Conservation (phyloP, 2,888 invertebrate genomes). For the Drosophila setosimentum region DNA sequence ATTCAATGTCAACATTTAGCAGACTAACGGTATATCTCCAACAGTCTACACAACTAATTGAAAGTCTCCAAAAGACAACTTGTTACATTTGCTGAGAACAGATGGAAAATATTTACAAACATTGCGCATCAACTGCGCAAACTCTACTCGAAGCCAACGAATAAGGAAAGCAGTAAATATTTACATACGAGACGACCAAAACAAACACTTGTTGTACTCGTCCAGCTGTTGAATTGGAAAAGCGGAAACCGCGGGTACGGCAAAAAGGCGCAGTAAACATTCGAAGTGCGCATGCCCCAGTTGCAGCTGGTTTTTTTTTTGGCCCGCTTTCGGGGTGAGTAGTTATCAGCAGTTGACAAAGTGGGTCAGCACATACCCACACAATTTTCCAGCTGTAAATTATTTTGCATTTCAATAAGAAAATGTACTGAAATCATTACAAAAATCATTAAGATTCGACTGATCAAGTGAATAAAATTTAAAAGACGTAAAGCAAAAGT, state of each 20-base stretch:
- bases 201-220: conserved; percentile 74
- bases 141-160: conserved; percentile 50
- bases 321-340: conserved; percentile 39
- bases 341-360: conserved; percentile 55
- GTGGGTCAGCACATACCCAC: conserved; percentile 62
- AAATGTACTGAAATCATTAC: not conserved
- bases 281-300: conserved; percentile 67
- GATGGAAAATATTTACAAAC: conserved; percentile 64
- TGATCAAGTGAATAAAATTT: not conserved
- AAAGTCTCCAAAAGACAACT: conserved; percentile 41
- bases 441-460: not conserved
- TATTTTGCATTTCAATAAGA: not conserved
- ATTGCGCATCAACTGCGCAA: conserved; percentile 60
- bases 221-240: conserved; percentile 11
- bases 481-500: not conserved
- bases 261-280: conserved; percentile 57
- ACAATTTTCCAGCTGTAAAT: conserved; percentile 19
- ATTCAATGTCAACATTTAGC: not conserved
- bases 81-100: conserved; percentile 52
- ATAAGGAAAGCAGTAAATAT: conserved; percentile 58
- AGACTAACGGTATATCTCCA: conserved; percentile 29
- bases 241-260: conserved; percentile 39
- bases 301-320: conserved; percentile 63
- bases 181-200: conserved; percentile 60
- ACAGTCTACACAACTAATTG: conserved; percentile 3